Percentiles rank a stretch among this genome's conserved stretches.
phyloP scores from a whole-genome alignment of 1,140 invertebrate genomes.

The Sitodiplosis mosellana region DNA sequence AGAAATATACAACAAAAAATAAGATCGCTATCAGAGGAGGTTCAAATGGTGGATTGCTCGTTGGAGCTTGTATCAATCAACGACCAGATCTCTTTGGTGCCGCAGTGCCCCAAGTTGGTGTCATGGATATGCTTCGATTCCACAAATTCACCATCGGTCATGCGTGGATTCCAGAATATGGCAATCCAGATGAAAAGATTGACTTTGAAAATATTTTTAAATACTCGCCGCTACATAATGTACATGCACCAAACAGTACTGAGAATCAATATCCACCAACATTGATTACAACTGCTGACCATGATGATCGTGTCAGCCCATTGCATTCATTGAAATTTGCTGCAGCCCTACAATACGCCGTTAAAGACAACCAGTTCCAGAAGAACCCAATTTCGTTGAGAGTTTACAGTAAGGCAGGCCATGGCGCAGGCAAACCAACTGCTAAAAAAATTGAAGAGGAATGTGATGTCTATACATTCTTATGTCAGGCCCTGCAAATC shows the following conservation, averaged over 20 bases:
- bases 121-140: constrained; percentile 93
- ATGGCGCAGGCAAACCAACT: constrained; percentile 93
- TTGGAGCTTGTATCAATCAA: constrained; percentile 84
- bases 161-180: constrained; percentile 93
- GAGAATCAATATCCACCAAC: constrained; percentile 71
- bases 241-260: constrained; percentile 40
- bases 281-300: constrained; percentile 84
- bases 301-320: constrained; percentile 95
- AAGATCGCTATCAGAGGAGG: constrained; percentile 78
- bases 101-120: constrained; percentile 79
- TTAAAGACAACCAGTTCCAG: constrained; percentile 54
- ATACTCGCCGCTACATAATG: no score
- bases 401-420: no score
- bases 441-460: constrained; percentile 59
- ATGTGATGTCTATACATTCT: constrained; percentile 73
- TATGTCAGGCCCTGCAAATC: constrained; percentile 58
- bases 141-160: constrained; percentile 97
- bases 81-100: constrained; percentile 87
- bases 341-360: constrained; percentile 67
- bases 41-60: no score
- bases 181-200: constrained; percentile 69
- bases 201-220: constrained; percentile 83
- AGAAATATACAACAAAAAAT: constrained; percentile 58
- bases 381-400: no score
- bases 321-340: no score